phyloP scores from a whole-genome alignment of 2,113 vertebrate genomes.

The Hassar affinis region DNA sequence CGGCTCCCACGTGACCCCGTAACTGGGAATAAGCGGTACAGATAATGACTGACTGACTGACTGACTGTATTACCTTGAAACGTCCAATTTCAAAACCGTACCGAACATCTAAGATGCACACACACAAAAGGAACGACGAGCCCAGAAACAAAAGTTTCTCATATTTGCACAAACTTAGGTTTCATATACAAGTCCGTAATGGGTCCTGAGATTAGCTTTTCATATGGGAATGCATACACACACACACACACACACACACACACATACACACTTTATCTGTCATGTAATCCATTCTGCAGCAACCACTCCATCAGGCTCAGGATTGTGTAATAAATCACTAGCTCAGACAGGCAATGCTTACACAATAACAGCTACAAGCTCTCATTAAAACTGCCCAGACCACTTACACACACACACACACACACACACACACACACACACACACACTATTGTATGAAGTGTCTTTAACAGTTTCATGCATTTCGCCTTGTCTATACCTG shows the following conservation, averaged over 20 bases:
- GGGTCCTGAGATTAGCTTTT: neutral
- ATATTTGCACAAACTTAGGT: neutral
- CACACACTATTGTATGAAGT: neutral
- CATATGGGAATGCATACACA: neutral
- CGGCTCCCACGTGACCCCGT: too few relatives aligned
- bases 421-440: slow-evolving; percentile 13
- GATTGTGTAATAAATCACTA: slow-evolving; percentile 54
- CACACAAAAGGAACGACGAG: neutral
- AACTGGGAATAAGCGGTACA: too few relatives aligned
- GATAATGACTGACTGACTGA: too few relatives aligned
- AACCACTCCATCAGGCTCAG: slow-evolving; percentile 43
- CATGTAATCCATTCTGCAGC: slow-evolving; percentile 46
- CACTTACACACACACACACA: slow-evolving; percentile 23
- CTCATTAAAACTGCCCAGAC: slow-evolving; percentile 37
- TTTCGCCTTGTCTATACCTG: neutral
- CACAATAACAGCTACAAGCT: slow-evolving; percentile 47
- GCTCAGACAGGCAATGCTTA: slow-evolving; percentile 53
- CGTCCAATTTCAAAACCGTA: slow-evolving; percentile 31
- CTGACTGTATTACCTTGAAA: too few relatives aligned
- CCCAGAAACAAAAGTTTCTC: neutral
- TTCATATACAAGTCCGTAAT: neutral
- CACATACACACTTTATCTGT: slow-evolving; percentile 35
- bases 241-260: slow-evolving; percentile 28
- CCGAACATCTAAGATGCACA: neutral
- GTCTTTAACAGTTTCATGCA: neutral